A percentile compares a stretch with the other conserved stretches of the same genome.
Evolutionary conservation across 2,113 vertebrate species (phyloP).

Genomic region (Lepus americanus): DNA sequence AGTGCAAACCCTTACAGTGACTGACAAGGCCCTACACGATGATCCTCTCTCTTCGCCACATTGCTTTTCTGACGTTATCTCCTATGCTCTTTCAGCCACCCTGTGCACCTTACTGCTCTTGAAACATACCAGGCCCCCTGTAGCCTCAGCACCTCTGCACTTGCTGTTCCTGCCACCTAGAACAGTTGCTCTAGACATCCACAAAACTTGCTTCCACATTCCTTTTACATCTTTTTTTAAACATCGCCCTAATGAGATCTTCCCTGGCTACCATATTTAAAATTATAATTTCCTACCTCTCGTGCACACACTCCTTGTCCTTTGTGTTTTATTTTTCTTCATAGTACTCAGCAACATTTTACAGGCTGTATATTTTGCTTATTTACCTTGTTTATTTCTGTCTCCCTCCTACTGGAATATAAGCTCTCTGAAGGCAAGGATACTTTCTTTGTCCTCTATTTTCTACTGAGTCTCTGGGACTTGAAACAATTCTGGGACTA

Average conservation of each 20-base stretch:
- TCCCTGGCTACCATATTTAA: not conserved
- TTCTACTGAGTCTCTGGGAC: not conserved
- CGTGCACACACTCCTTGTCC: not conserved
- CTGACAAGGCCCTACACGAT: not conserved
- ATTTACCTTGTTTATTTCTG: not conserved
- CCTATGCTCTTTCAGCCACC: not conserved
- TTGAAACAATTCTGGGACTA: not conserved
- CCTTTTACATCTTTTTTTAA: not conserved
- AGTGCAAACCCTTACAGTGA: not conserved
- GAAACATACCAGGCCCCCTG: not conserved
- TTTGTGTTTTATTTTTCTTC: constrained; percentile 24
- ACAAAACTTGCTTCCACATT: not conserved
- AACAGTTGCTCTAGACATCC: not conserved
- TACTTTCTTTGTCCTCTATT: not conserved
- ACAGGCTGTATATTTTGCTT: not conserved
- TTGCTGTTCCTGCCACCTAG: not conserved
- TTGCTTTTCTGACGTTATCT: not conserved
- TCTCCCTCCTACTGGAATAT: not conserved
- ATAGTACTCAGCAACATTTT: constrained; percentile 14
- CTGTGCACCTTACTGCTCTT: not conserved
- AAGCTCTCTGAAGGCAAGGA: not conserved
- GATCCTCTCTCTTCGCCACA: not conserved
- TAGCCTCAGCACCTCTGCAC: not conserved
- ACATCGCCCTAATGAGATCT: not conserved
- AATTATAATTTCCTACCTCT: not conserved